These are phyloP conservation scores for Cheumatopsyche charites DNA, from an alignment of 1,140 invertebrate genomes.

Conservation along the genomic window DNA sequence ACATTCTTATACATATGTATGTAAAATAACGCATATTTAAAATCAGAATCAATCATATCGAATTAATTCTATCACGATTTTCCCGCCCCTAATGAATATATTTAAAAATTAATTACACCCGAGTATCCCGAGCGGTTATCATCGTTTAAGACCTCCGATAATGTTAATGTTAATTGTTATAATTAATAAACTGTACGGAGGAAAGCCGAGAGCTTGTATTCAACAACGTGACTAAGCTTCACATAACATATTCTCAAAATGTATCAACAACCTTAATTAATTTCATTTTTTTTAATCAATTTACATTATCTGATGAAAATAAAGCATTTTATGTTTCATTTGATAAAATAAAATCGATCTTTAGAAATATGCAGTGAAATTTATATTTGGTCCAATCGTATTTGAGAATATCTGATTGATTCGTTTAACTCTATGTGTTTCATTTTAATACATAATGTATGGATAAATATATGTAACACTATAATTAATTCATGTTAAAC, in stretches of 20 bases:
- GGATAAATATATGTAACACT: neutral
- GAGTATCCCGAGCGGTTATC: neutral
- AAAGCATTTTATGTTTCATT: too few relatives aligned
- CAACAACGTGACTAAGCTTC: neutral
- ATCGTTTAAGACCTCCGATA: slow-evolving; percentile 23
- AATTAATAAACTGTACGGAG: slow-evolving; percentile 18
- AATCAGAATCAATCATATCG: too few relatives aligned
- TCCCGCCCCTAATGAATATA: slow-evolving; percentile 18
- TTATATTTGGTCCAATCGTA: too few relatives aligned
- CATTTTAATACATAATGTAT: neutral
- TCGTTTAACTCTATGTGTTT: too few relatives aligned
- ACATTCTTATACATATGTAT: too few relatives aligned
- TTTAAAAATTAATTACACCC: neutral
- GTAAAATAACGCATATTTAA: too few relatives aligned
- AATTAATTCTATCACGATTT: neutral
- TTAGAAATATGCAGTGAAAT: too few relatives aligned
- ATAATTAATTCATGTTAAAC: slow-evolving; percentile 14
- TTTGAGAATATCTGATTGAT: too few relatives aligned
- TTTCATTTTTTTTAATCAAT: too few relatives aligned
- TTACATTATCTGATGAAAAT: too few relatives aligned
- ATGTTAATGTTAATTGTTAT: slow-evolving; percentile 38
- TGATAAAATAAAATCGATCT: too few relatives aligned
- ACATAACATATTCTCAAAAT: neutral
- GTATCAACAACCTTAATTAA: too few relatives aligned
- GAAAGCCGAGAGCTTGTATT: neutral